Evolutionary conservation across 2,797 vertebrate species (phyloP).

Genomic region (Otolemur crassicaudatus): DNA sequence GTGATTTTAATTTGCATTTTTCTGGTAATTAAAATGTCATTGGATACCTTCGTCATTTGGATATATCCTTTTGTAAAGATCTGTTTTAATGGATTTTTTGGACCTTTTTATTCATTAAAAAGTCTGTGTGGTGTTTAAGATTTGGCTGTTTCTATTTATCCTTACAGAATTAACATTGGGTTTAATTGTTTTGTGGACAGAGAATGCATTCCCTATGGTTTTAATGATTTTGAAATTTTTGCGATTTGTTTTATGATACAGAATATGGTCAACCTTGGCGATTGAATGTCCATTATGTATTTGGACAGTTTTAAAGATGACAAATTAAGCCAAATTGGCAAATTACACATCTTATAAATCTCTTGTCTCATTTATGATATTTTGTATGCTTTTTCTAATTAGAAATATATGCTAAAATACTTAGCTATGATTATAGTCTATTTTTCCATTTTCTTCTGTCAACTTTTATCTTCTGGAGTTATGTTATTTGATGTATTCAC

Average conservation of each 20-base stretch:
- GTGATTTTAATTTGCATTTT: neutral
- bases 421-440: neutral
- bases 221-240: slow-evolving; percentile 23
- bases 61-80: neutral
- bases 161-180: neutral
- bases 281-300: neutral
- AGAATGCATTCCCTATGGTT: neutral
- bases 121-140: neutral
- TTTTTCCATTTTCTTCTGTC: neutral
- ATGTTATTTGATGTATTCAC: neutral
- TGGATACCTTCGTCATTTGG: neutral
- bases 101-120: neutral
- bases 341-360: neutral
- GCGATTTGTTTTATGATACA: neutral
- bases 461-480: neutral
- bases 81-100: neutral
- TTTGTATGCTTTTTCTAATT: neutral
- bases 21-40: neutral
- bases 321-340: neutral
- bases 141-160: slow-evolving; percentile 12
- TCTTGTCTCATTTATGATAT: neutral
- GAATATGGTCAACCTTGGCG: neutral
- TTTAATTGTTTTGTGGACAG: neutral
- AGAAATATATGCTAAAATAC: neutral
- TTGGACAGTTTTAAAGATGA: neutral